Conservation (phyloP, 2,797 vertebrate genomes). For the Parotocinclus haroldoi region DNA sequence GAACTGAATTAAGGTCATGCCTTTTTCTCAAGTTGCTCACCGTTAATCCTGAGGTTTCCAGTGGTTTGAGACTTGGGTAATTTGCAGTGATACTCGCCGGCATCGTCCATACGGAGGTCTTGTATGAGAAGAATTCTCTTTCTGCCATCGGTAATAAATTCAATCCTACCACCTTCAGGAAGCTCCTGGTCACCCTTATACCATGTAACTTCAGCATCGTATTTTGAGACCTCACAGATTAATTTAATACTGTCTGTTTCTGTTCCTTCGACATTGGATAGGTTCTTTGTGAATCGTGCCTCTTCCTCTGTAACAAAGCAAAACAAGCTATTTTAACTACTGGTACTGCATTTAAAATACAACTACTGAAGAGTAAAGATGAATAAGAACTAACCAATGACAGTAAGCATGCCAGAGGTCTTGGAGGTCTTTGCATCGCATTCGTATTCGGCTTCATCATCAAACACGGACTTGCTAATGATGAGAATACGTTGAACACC, state of each 20-base stretch:
- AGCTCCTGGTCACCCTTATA: conserved; percentile 88
- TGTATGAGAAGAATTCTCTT: conserved; percentile 88
- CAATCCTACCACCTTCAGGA: conserved; percentile 88
- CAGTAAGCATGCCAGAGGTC: conserved; percentile 91
- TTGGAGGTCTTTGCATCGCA: conserved; percentile 89
- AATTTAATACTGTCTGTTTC: conserved; percentile 92
- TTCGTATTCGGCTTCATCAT: conserved; percentile 95
- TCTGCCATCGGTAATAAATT: conserved; percentile 84
- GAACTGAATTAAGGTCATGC: too few relatives aligned
- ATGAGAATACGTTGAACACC: conserved; percentile 85
- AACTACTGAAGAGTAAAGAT: conserved; percentile 6
- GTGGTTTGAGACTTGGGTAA: conserved; percentile 81
- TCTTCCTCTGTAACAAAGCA: conserved; percentile 83
- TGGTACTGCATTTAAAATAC: not conserved
- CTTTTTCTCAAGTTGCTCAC: conserved; percentile 70
- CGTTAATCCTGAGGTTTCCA: conserved; percentile 84
- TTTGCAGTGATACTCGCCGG: conserved; percentile 85
- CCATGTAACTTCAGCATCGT: conserved; percentile 88
- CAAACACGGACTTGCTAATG: conserved; percentile 87
- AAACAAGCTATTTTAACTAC: not conserved
- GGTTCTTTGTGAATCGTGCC: conserved; percentile 89
- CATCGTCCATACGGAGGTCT: conserved; percentile 80
- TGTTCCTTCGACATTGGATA: conserved; percentile 86
- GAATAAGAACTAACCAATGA: conserved; percentile 77
- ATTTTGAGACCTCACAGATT: conserved; percentile 93